Base-by-base conservation (phyloP, 2,113 vertebrate species). In the Leiothrix lutea region DNA sequence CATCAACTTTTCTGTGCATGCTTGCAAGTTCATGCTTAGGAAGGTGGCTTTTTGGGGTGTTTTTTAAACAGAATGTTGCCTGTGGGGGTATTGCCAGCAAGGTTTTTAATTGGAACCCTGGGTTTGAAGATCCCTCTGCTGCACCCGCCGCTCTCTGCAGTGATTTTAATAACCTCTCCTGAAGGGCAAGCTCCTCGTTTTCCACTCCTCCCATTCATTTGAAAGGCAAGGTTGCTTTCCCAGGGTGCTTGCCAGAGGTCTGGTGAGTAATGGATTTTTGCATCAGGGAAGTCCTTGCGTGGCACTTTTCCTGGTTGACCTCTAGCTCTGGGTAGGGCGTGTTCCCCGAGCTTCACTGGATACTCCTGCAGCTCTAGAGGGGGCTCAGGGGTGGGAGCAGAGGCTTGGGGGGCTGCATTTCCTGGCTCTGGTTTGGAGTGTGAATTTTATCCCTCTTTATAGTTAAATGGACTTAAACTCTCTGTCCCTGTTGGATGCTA, bases 191-290 rank as follows among this genome's bases (percentile, higher is more conserved):
- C 62, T 54, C 51, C 81, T 57, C 17, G 16, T 58, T 87, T 92
- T 91, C 2, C 4, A 15, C 71, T 35, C 80, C 58, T 90, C 38
- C 74, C 78, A 47, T 80, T 90, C 66, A 71, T 67, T 42, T 87
- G 91, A 38, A 88, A 88, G 65, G 50, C 91, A 91, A 86, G 84
- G 58, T 62, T 91, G 89, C 70, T 95, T 92, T 96, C 84, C 87
- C 78, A 62, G 80, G 29, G 74, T 31, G 58, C 67, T 75, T 97
- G 94, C 95, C 94, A 95, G 64, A 85, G 84, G 53, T 71, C 65
- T 45, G 22, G 78, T 95, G 94, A 95, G 84, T 95, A 95, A 95
- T 91, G 93, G 74, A 81, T 94, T 95, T 94, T 61, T 92, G 86
- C 79, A 88, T 45, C 74, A 69, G 84, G 73, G 44, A 95, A 86